Base-by-base conservation (phyloP, 2,113 vertebrate genomes). In the Daubentonia madagascariensis region DNA sequence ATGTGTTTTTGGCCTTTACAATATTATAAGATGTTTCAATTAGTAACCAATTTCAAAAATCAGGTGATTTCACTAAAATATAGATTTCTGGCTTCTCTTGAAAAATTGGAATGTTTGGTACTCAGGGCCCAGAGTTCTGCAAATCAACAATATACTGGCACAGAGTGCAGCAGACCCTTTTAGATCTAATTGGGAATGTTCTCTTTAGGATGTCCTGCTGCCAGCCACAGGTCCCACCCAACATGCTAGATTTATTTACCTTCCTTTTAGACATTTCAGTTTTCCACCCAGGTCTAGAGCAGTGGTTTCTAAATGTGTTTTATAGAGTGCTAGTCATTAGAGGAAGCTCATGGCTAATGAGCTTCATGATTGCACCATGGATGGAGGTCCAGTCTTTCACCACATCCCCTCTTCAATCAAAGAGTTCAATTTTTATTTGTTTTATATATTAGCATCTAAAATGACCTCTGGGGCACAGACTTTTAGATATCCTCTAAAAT, bases 361-460 rank as follows among this genome's bases (percentile, higher is more conserved):
- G 81, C n/a, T n/a, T n/a, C n/a, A n/a, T n/a, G n/a, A n/a, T n/a
- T n/a, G 52, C 18, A 45, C 18, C 10, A 73, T 23, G 35, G 23
- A 22, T 73, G 22, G 14, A 12, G 8, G 3, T 32, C 12, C 59
- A 96, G 9, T 14, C 14, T 80, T 28, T 88, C 23, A 67, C 6
- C 12, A 2, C 8, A 23, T 1, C 7, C 2, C 16, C 32, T 48
- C 59, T 80, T 92, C 37, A 86, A 32, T 70, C 17, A 63, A 75
- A 73, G 43, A 70, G 83, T 89, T 95, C 30, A 57, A 8, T 79
- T 81, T 87, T 86, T 57, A 35, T 91, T 87, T 88, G 20, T 85
- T 91, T 95, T 92, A n/a, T 72, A 50, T 79, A 35, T 85, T 83
- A 97, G 28, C 7, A 90, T 63, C 12, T 89, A 89, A 95, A 87